Evolutionary conservation across 1,140 invertebrate species (phyloP), one percentile per base, ranked within the genome.

Genomic region (Drosophila insularis): DNA sequence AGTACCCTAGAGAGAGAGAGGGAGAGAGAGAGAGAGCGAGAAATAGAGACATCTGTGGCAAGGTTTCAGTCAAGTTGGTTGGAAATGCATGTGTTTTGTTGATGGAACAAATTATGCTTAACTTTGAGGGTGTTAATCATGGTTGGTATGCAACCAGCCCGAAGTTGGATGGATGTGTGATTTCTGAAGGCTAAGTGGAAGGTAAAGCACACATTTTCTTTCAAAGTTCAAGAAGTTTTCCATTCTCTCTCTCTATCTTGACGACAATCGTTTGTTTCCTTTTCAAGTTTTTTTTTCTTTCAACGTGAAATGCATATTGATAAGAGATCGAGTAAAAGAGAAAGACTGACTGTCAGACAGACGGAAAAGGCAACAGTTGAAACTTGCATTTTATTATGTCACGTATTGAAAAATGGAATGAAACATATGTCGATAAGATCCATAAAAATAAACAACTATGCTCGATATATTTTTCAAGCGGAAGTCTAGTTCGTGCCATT

Each of bases 251-350:
- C 71, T 35, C 32, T 11, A 8, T 27, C 4, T 27, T 37, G 35
- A 37, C 35, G 35, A 37, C 35, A 37, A 11, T 37, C 13, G 35
- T 37, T 64, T 82, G 80, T 80, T 79, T 71, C 43, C 17, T 50
- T 58, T 58, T 27, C n/a, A 13, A 2, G 27, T n/a, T 32, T 31
- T 27, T 31, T 54, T 4, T 54, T 31, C n/a, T 46, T 71, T 40
- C 21, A 59, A 86, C 78, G 81, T 78, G 81, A 53, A 81, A 27
- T 86, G 81, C 81, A 86, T 86, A 86, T 66, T 67, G 78, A 81
- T 81, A 74, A 66, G 69, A 63, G 14, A 11, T 1, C n/a, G 35
- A 37, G 10, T 11, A 4, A 37, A 11, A 37, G 11, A 37, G 35
- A 37, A 4, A 37, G 35, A 37, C 10, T 13, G 46, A 19, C 31